Evolutionary conservation across 2,797 vertebrate species (phyloP).

Genomic region (Leptatherina wallacei): DNA sequence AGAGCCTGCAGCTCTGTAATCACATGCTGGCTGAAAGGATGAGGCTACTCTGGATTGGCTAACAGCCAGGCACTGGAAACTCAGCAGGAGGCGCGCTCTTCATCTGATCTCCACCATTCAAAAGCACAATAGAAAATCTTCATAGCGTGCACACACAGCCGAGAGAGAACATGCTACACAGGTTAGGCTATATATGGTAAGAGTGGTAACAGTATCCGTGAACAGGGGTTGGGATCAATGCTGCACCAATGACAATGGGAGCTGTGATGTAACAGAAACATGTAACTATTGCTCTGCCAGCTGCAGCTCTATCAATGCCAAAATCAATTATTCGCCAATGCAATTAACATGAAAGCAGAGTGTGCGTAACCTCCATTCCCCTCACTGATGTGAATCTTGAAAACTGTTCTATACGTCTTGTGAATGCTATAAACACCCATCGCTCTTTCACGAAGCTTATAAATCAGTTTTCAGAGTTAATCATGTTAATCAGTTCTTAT

Average conservation of each 20-base stretch:
- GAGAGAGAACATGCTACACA: background rate
- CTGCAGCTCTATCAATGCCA: conserved; percentile 47
- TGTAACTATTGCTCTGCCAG: conserved; percentile 35
- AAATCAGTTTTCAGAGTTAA: background rate
- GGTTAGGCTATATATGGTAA: background rate
- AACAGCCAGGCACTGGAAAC: conserved; percentile 59
- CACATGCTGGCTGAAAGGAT: conserved; percentile 63
- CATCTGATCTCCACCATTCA: conserved; percentile 43
- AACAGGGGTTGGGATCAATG: conserved; percentile 14
- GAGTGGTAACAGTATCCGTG: background rate
- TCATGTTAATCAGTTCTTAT: conserved; percentile 18
- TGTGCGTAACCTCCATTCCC: conserved; percentile 38
- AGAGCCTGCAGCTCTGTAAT: conserved; percentile 62
- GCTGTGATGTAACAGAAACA: conserved; percentile 47
- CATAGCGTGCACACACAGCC: conserved; percentile 14
- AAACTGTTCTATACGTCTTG: background rate
- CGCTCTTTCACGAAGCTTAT: background rate
- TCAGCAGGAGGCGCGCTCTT: conserved; percentile 50
- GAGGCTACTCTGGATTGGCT: conserved; percentile 55
- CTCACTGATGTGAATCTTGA: conserved; percentile 1
- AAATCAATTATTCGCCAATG: conserved; percentile 79
- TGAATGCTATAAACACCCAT: conserved; percentile 10
- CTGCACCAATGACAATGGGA: conserved; percentile 11
- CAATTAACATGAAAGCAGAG: conserved; percentile 69
- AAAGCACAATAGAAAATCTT: conserved; percentile 29